phyloP scores from a whole-genome alignment of 2,113 vertebrate genomes.

The Kryptolebias marmoratus region DNA sequence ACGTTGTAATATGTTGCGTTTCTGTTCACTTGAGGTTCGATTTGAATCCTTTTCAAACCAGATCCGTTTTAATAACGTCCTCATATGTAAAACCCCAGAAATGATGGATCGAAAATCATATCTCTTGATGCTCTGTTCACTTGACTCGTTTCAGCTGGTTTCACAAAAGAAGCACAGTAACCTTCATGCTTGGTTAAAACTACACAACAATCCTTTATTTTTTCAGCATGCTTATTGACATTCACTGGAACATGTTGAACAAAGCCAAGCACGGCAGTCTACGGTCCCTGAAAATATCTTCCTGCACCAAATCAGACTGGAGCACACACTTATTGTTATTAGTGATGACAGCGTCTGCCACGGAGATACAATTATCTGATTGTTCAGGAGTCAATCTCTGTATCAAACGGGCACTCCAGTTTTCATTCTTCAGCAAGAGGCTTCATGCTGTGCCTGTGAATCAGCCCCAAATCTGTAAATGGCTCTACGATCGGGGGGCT shows the following conservation, averaged over 20 bases:
- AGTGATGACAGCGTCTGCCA: constrained; percentile 3
- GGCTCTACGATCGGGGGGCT: constrained; percentile 22
- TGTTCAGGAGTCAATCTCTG: constrained; percentile 30
- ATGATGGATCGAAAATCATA: not conserved
- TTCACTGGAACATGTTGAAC: constrained; percentile 35
- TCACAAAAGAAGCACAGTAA: constrained; percentile 11
- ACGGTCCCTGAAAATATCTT: constrained; percentile 23
- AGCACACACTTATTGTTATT: constrained; percentile 1
- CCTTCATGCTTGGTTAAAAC: constrained; percentile 50
- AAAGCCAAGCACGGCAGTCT: not conserved
- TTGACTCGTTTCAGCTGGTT: constrained; percentile 43
- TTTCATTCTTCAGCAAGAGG: constrained; percentile 11
- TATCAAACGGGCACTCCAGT: constrained; percentile 18
- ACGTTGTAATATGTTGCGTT: too few species aligned
- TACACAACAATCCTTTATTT: constrained; percentile 38
- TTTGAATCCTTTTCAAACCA: not conserved
- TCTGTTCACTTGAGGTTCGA: too few species aligned
- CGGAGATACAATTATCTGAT: constrained; percentile 28
- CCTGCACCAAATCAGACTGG: not conserved
- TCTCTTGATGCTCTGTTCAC: constrained; percentile 22
- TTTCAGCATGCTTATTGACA: constrained; percentile 37
- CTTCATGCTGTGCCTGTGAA: constrained; percentile 46
- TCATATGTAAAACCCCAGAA: too few species aligned
- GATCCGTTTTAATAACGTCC: not conserved
- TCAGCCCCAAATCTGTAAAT: constrained; percentile 54